Conservation (phyloP, 2,888 invertebrate genomes). For the Pogonocherus hispidulus region DNA sequence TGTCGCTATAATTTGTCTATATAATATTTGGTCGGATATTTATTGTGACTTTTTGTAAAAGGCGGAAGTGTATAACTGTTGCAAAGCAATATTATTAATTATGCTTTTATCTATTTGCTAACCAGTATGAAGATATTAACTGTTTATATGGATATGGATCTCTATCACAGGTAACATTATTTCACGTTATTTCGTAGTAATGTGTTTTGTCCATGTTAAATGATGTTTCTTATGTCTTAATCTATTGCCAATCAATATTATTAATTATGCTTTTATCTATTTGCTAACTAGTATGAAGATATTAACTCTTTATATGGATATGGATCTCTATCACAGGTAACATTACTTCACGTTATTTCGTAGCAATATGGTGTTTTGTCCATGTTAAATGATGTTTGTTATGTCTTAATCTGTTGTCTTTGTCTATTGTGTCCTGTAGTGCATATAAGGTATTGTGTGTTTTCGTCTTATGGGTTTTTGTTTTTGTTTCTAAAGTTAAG, state of each 20-base stretch:
- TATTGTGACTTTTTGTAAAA: too few species aligned
- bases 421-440: too few species aligned
- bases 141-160: slow-evolving; percentile 65
- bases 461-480: too few species aligned
- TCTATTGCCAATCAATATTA: neutral
- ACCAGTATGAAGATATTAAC: slow-evolving; percentile 59
- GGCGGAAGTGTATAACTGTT: too few species aligned
- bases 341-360: neutral
- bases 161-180: slow-evolving; percentile 67
- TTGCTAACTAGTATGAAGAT: slow-evolving; percentile 58
- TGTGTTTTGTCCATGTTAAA: neutral
- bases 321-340: slow-evolving; percentile 70
- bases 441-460: too few species aligned
- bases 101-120: slow-evolving; percentile 53
- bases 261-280: slow-evolving; percentile 51
- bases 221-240: neutral
- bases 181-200: too few species aligned
- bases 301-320: slow-evolving; percentile 62
- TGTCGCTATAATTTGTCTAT: too few species aligned
- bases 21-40: too few species aligned
- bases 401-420: neutral
- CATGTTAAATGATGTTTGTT: neutral
- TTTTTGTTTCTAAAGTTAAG: too few species aligned
- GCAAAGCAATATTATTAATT: slow-evolving; percentile 16
- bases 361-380: neutral